Evolutionary conservation across 23 tunicate species (phyloP), one percentile per base, ranked within the genome.

Genomic region (Oikopleura dioica): DNA sequence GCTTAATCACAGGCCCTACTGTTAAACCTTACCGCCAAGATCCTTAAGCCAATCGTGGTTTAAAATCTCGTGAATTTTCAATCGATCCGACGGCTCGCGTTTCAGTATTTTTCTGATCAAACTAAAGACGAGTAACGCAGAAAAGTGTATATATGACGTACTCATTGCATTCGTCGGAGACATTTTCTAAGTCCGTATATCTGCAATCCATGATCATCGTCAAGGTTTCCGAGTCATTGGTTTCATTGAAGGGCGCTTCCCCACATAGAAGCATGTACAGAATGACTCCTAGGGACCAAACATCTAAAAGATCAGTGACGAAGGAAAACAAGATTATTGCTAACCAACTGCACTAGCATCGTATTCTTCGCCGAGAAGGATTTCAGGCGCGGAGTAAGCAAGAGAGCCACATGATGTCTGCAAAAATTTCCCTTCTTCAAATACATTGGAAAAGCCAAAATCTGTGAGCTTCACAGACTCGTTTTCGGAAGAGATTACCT

Each of bases 321-420:
- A 55, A 31, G 35, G 29, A 58, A 9, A 32, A 29, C 5, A 32
- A 68, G 16, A 44, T 44, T 16, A 44, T 44, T 44, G 55, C 55
- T 44, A 9, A 82, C 86, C 97, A 1, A 91, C 97, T 16, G 97
- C 97, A 36, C 86, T 91, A 0, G 97, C 97, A 59, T 91, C 97
- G 55, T 91, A 91, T 38, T 91, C 97, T 59, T 91, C 97, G 1
- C 97, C 97, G 30, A 91, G 84, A n/a, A 91, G 76, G 36, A 91
- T 82, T 78, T 91, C 97, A 1, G 97, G 97, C 21, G 97, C 97
- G 12, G 97, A 91, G 36, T 91, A 91, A n/a, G 97, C 97, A 29
- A 91, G 82, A 5, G 97, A 91, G 58, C 97, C 97, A 78, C 97
- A 91, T 1, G 92, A 85, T 1, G 97, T 91, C 24, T 92, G 82